phyloP scores from a whole-genome alignment of 2,113 vertebrate genomes.

The Dasypus novemcinctus region DNA sequence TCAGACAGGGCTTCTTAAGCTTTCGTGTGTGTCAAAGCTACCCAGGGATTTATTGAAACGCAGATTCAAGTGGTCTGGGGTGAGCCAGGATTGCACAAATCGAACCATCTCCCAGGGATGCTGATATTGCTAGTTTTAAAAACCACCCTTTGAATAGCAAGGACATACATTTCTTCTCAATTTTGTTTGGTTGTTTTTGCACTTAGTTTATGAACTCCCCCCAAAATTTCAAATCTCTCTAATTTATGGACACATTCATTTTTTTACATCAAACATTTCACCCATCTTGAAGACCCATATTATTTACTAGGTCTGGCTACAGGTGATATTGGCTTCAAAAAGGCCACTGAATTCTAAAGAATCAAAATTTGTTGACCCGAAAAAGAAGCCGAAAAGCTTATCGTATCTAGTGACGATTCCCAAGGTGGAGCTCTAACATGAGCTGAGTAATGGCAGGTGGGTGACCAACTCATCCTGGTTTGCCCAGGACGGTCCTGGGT shows the following conservation, averaged over 20 bases:
- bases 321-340: neutral
- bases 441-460: neutral
- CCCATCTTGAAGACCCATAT: neutral
- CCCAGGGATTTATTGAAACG: neutral
- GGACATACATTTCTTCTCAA: neutral
- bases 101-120: neutral
- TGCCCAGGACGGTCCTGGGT: neutral
- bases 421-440: neutral
- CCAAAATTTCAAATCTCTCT: neutral
- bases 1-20: neutral
- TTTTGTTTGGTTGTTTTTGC: neutral
- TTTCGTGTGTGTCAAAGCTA: neutral
- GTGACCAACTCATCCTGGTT: neutral
- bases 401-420: neutral
- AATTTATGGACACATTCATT: neutral
- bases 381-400: neutral
- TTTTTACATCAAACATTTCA: neutral
- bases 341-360: neutral
- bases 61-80: neutral
- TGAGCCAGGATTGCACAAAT: neutral
- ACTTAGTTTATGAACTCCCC: neutral
- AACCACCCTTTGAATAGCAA: neutral
- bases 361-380: neutral
- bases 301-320: neutral
- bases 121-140: accelerated